Evolutionary conservation across 2,113 vertebrate species (phyloP).

Genomic region (Scortum barcoo): DNA sequence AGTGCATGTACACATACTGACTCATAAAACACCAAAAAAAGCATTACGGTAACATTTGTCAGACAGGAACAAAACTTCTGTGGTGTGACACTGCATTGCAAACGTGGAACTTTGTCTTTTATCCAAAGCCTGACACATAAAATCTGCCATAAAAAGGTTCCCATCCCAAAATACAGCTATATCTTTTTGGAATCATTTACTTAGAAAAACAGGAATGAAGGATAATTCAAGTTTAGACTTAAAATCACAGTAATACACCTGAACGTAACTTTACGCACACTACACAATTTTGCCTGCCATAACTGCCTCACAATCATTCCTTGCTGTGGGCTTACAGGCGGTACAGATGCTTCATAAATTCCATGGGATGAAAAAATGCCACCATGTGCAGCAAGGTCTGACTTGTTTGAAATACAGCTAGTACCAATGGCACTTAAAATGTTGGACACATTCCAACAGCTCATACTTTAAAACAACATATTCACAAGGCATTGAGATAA

Average conservation of each 20-base stretch:
- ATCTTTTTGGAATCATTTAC: background rate
- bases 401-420: conserved; percentile 20
- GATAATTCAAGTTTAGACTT: background rate
- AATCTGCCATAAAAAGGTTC: background rate
- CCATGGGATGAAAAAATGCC: background rate
- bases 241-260: background rate
- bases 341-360: background rate
- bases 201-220: background rate
- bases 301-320: background rate
- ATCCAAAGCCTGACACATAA: background rate
- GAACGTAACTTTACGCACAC: background rate
- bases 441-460: conserved; percentile 33
- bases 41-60: background rate
- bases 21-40: background rate
- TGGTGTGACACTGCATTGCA: background rate
- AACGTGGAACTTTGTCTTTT: background rate
- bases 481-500: conserved; percentile 12
- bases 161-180: background rate
- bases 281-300: background rate
- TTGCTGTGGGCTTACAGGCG: background rate
- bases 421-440: background rate
- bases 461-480: conserved; percentile 26
- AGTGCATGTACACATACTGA: background rate
- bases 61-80: background rate
- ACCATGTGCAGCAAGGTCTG: background rate